Evolutionary conservation across 2,113 vertebrate genomes (phyloP).

Genomic region (Calidris pugnax): DNA sequence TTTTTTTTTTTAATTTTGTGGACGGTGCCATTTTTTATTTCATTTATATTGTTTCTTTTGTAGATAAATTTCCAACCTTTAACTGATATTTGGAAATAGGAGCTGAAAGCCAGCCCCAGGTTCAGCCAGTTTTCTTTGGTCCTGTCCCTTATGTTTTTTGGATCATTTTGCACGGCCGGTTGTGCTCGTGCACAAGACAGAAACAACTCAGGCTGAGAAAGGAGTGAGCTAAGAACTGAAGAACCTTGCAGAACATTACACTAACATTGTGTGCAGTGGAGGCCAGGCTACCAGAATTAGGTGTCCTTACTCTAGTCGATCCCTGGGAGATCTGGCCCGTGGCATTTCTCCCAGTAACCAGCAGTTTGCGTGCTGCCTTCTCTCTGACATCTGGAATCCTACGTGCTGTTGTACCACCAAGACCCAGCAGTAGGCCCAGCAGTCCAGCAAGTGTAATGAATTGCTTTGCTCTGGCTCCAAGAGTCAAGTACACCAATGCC

Average conservation of each 20-base stretch:
- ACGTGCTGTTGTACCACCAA: background rate
- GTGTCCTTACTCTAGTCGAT: conserved; percentile 21
- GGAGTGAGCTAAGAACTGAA: conserved; percentile 60
- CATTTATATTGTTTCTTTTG: conserved; percentile 81
- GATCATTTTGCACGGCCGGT: conserved; percentile 46
- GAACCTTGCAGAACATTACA: conserved; percentile 54
- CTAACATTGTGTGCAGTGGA: background rate
- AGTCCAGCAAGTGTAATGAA: conserved; percentile 51
- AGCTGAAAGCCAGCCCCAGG: conserved; percentile 57
- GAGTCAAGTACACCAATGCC: conserved; percentile 68
- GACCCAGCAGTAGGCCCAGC: conserved; percentile 50
- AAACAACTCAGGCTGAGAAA: conserved; percentile 61
- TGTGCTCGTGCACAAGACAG: conserved; percentile 37
- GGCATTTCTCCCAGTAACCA: conserved; percentile 34
- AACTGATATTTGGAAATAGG: conserved; percentile 73
- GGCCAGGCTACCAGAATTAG: conserved; percentile 34
- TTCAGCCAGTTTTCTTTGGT: conserved; percentile 68
- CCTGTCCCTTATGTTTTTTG: conserved; percentile 72
- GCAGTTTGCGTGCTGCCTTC: conserved; percentile 37
- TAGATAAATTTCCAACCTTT: conserved; percentile 78
- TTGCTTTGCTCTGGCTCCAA: conserved; percentile 70
- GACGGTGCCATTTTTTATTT: conserved; percentile 82
- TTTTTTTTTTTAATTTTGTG: conserved; percentile 73
- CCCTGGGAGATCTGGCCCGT: background rate
- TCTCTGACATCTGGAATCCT: conserved; percentile 47